Conservation (phyloP, 2,888 invertebrate genomes). For the Zaprionus obscuricornis region DNA sequence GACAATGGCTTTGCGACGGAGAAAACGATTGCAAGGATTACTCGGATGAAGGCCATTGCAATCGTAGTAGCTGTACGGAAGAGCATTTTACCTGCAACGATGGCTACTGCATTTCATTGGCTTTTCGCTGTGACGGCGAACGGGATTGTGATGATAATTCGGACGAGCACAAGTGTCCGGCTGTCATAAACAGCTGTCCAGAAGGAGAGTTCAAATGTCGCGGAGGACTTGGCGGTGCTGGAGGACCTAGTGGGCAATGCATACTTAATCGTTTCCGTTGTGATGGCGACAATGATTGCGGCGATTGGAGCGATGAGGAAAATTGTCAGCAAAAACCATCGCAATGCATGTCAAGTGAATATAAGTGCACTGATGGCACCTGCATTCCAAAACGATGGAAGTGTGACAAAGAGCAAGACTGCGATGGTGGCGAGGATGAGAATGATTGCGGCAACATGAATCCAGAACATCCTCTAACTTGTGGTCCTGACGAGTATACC, state of each 20-base stretch:
- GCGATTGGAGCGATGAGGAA: constrained; percentile 94
- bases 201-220: constrained; percentile 91
- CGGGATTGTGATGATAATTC: constrained; percentile 90
- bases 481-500: constrained; percentile 89
- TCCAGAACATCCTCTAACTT: constrained; percentile 86
- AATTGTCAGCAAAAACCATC: constrained; percentile 88
- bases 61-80: constrained; percentile 88
- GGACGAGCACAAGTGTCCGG: constrained; percentile 88
- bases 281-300: constrained; percentile 94
- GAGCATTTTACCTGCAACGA: constrained; percentile 90
- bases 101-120: constrained; percentile 89
- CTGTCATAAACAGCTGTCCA: constrained; percentile 86
- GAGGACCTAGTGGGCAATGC: constrained; percentile 85
- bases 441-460: constrained; percentile 86
- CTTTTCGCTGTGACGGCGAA: constrained; percentile 89
- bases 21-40: constrained; percentile 92
- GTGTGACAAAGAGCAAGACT: constrained; percentile 92
- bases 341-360: constrained; percentile 88
- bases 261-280: constrained; percentile 90
- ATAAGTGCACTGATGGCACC: constrained; percentile 89
- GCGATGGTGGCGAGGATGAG: constrained; percentile 91
- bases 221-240: constrained; percentile 84
- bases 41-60: constrained; percentile 91
- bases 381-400: constrained; percentile 91
- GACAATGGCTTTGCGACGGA: constrained; percentile 90